Percentiles rank a stretch among this genome's conserved stretches.
These are phyloP conservation scores for Vanessa atalanta DNA, from an alignment of 1,140 invertebrate genomes.

Conservation along the genomic window DNA sequence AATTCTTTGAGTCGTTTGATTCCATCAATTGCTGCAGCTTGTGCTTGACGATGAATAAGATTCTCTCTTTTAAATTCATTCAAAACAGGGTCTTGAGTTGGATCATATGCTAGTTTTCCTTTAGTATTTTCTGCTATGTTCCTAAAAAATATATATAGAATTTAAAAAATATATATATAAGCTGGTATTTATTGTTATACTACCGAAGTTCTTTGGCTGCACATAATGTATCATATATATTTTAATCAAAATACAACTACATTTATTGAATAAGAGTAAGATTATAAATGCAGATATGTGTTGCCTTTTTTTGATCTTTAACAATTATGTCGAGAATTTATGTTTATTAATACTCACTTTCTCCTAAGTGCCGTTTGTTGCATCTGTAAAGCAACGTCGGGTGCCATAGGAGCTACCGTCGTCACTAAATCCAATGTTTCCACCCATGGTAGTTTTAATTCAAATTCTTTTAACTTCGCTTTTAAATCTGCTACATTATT, in stretches of 20 bases:
- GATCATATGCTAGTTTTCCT: conserved; percentile 83
- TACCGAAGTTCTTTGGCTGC: neutral
- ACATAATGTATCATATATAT: no score
- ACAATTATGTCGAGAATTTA: neutral
- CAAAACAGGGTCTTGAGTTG: conserved; percentile 89
- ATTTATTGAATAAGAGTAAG: no score
- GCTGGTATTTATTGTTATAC: neutral
- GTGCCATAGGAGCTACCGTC: conserved; percentile 88
- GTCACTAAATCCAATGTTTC: conserved; percentile 91
- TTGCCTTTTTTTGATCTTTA: no score
- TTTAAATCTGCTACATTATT: conserved; percentile 88
- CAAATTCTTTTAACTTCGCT: conserved; percentile 87
- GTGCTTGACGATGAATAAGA: conserved; percentile 95
- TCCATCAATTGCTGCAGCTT: conserved; percentile 90
- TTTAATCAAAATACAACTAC: no score
- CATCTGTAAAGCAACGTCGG: conserved; percentile 89
- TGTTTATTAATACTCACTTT: conserved; percentile 77
- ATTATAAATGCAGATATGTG: no score
- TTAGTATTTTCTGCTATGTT: conserved; percentile 84
- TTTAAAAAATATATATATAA: neutral
- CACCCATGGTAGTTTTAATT: conserved; percentile 89
- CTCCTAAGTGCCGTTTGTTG: conserved; percentile 86
- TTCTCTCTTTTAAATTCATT: conserved; percentile 97
- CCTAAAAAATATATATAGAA: conserved; percentile 41
- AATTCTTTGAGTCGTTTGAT: conserved; percentile 88